Base-by-base conservation (phyloP, 2,888 invertebrate genomes). In the Notocelia uddmanniana region DNA sequence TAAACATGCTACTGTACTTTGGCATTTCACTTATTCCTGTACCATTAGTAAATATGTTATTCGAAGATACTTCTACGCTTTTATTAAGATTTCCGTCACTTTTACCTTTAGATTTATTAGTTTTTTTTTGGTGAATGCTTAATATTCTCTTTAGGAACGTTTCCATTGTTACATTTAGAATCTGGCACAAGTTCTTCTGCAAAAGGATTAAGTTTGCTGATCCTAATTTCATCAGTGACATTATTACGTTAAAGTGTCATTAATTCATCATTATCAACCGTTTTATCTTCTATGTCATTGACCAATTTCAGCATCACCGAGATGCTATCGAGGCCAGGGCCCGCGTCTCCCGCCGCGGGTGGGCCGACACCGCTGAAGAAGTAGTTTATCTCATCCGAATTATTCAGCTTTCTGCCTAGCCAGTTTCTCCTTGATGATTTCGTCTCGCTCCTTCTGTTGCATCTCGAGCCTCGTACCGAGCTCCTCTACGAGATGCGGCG, bases 311-410 rank as follows among this genome's bases (percentile, higher is more conserved):
- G 13, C 85, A 89, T 83, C 6, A 83, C 37, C 1, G 78, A 80
- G 45, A 91, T 91, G 8, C 89, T 90, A 0, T 55, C 50, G 34
- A 89, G 76, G 64, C 91, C 89, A 0, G 91, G 90, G 1, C 72
- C 70, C 3, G 5, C n/a, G n/a, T 34, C 55, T 1, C 69, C 57
- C 2, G 37, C 1, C 19, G 0, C 15, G 34, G 70, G 3, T 67
- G 62, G 15, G 31, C 50, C 18, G 2, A 45, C n/a, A 5, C 26
- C 64, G 0, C 74, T 74, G 5, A 52, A 71, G 18, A 81, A 81
- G 55, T 83, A 82, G 1, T 76, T 73, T 5, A 80, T 70, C 55
- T 84, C 84, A 0, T 74, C 75, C 73, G 85, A 80, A n/a, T n/a
- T n/a, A n/a, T n/a, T n/a, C n/a, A n/a, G n/a, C n/a, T n/a, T n/a